A percentile compares a stretch with the other conserved stretches of the same genome.
phyloP scores from a whole-genome alignment of 2,888 invertebrate genomes.

The Beris morrisii region DNA sequence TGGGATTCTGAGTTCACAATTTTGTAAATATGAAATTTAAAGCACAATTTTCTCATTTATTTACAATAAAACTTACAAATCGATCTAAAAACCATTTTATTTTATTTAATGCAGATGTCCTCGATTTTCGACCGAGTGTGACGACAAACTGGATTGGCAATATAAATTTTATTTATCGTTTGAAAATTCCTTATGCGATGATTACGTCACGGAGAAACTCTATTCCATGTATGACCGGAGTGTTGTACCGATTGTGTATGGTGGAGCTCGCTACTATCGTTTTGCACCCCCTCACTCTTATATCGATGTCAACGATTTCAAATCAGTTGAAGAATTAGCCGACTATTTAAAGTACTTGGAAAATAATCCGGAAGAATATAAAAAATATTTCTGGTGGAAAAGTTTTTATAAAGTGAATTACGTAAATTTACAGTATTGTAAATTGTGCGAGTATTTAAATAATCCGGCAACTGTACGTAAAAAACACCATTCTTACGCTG shows the following conservation, averaged over 20 bases:
- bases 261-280: conserved; percentile 65
- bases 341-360: conserved; percentile 57
- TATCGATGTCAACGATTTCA: conserved; percentile 67
- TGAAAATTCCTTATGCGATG: conserved; percentile 69
- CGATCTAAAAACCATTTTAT: neutral
- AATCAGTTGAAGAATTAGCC: conserved; percentile 61
- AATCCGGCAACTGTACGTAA: neutral
- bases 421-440: neutral
- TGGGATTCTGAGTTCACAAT: too few species aligned
- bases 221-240: conserved; percentile 48
- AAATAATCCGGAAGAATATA: conserved; percentile 61
- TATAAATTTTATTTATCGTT: conserved; percentile 71
- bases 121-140: conserved; percentile 49
- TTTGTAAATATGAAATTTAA: too few species aligned
- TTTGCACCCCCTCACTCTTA: conserved; percentile 65
- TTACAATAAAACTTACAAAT: too few species aligned
- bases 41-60: too few species aligned
- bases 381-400: conserved; percentile 69
- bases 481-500: conserved; percentile 1
- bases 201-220: conserved; percentile 70
- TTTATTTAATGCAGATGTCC: conserved; percentile 46
- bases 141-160: conserved; percentile 55
- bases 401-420: conserved; percentile 49
- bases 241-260: conserved; percentile 68
- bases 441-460: conserved; percentile 8